A percentile compares a stretch with the other conserved stretches of the same genome.
These are phyloP conservation scores for Euzetes globulus DNA, from an alignment of 2,888 invertebrate species.

Conservation along the genomic window DNA sequence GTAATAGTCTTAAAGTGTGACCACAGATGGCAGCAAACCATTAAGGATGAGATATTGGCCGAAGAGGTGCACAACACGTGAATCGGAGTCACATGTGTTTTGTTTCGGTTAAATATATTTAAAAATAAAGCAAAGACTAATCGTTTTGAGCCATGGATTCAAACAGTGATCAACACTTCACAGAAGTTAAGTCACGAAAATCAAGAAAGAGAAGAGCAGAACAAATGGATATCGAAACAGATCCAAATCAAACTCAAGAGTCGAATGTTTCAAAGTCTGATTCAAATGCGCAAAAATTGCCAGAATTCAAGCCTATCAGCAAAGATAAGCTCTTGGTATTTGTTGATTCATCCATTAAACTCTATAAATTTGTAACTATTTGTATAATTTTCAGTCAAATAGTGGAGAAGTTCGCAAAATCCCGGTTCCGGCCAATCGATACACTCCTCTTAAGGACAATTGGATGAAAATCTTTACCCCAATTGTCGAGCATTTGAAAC, in stretches of 20 bases:
- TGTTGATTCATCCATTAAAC: background rate
- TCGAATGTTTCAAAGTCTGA: background rate
- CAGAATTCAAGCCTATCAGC: slow-evolving; percentile 26
- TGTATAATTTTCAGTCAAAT: background rate
- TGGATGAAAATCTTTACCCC: slow-evolving; percentile 97
- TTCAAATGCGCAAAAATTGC: background rate
- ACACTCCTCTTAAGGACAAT: slow-evolving; percentile 85
- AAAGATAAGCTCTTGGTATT: slow-evolving; percentile 24
- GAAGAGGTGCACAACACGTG: background rate
- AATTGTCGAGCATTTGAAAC: slow-evolving; percentile 83
- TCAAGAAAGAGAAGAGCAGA: slow-evolving; percentile 35
- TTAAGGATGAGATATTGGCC: background rate
- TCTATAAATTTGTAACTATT: background rate
- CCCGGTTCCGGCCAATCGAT: slow-evolving; percentile 86
- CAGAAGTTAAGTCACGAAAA: background rate
- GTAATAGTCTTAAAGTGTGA: too few species aligned
- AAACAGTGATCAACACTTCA: background rate
- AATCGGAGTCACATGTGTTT: background rate
- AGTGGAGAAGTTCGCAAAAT: slow-evolving; percentile 49
- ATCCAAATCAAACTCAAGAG: background rate
- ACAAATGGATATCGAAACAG: slow-evolving; percentile 37
- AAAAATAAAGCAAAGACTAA: background rate
- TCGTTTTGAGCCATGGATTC: background rate
- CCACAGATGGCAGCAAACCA: too few species aligned
- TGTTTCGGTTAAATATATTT: background rate